Percentiles rank a stretch among this genome's conserved stretches.
These are phyloP conservation scores for Sesamia nonagrioides DNA, from an alignment of 1,140 invertebrate genomes.

Conservation along the genomic window DNA sequence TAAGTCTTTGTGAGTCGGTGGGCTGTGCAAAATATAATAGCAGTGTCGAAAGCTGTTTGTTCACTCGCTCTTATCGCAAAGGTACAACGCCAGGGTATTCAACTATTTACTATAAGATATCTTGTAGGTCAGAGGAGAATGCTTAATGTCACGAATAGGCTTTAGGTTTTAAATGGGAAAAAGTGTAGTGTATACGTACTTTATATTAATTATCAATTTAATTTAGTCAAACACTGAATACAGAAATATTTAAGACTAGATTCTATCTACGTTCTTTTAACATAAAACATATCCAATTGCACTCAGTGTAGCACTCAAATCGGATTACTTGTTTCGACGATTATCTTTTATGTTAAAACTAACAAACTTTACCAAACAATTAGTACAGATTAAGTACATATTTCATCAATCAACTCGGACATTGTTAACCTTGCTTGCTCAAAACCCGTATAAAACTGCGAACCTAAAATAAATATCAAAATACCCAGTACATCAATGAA, in stretches of 20 bases:
- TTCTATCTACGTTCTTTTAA: no score
- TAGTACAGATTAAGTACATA: background rate
- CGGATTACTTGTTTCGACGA: no score
- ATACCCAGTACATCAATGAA: constrained; percentile 5
- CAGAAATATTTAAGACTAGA: no score
- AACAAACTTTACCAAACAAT: no score
- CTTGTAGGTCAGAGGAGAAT: background rate
- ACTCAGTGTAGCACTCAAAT: no score
- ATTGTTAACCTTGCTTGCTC: background rate
- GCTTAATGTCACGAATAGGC: background rate
- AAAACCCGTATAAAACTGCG: background rate
- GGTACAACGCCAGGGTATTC: background rate
- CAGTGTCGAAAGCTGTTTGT: background rate
- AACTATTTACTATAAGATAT: background rate
- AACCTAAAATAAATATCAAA: background rate
- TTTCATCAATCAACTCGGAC: background rate
- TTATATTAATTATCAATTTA: no score
- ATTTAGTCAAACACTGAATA: no score
- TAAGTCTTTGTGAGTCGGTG: constrained; percentile 7
- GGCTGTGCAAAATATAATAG: constrained; percentile 5
- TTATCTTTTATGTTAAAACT: no score
- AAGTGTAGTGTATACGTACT: background rate
- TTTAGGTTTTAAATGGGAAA: no score
- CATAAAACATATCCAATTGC: no score
- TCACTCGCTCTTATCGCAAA: background rate